Base-by-base conservation (phyloP, 2,888 invertebrate genomes). In the Patella ulyssiponensis region DNA sequence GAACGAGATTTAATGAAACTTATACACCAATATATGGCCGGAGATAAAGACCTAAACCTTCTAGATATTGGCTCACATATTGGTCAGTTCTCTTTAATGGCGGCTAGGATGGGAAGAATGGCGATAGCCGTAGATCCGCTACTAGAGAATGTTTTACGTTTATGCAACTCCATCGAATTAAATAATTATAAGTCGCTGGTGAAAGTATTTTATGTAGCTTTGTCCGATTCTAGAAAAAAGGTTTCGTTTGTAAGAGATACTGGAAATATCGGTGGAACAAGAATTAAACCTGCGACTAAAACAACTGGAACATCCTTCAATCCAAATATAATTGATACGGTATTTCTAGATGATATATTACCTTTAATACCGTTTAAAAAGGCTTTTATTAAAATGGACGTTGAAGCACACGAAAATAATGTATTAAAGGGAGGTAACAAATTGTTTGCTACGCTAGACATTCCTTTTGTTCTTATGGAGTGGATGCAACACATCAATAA, bases 191-290 rank as follows among this genome's bases (percentile, higher is more conserved):
- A 23, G n/a, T 64, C 20, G 20, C n/a, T 20, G 20, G 23, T 64
- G 3, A 64, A 64, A 64, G 64, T 64, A 11, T 64, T 64, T 23
- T 64, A 64, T 14, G 23, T 23, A 4, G 64, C 64, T 20, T 64
- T 64, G 23, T 64, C 64, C 11, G 64, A 64, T 23, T 20, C 11
- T 5, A 5, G 23, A 17, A 11, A n/a, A 11, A 64, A 7, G 20
- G 20, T 64, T 20, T 64, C 64, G 7, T 64, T 64, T 64, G 12
- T 64, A 20, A n/a, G 23, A 64, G 20, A 64, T 20, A 9, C 9
- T 64, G 64, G 64, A 64, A 64, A 64, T 64, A 23, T 20, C 64
- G 64, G 20, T 5, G 64, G 64, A 64, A 64, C 64, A 64, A 64
- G 14, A 23, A 20, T 64, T 12, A 33, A 33, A 33, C 5, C 33